phyloP scores from a whole-genome alignment of 2,797 vertebrate genomes.

The Telmatherina bonti region DNA sequence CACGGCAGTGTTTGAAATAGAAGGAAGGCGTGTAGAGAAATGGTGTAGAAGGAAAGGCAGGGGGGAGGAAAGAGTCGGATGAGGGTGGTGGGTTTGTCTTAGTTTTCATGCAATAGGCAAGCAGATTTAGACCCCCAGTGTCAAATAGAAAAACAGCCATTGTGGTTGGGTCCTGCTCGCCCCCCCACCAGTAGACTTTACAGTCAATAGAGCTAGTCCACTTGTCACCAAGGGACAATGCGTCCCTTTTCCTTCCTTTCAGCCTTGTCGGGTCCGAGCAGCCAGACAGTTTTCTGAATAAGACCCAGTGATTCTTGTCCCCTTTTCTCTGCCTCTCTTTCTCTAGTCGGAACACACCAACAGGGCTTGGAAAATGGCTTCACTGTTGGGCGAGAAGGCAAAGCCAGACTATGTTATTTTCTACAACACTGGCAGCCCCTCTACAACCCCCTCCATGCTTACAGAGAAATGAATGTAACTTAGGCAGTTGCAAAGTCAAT shows the following conservation, averaged over 20 bases:
- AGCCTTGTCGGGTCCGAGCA: conserved; percentile 79
- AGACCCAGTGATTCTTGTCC: conserved; percentile 82
- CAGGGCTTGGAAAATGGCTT: conserved; percentile 81
- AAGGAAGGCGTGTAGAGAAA: conserved; percentile 46
- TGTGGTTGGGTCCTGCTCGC: conserved; percentile 67
- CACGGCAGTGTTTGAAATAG: conserved; percentile 66
- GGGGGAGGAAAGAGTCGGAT: conserved; percentile 36
- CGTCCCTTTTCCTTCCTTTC: conserved; percentile 80
- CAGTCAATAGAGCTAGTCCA: conserved; percentile 88
- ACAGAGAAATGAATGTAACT: conserved; percentile 76
- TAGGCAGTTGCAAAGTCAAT: conserved; percentile 76
- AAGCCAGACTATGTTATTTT: conserved; percentile 76
- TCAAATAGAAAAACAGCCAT: conserved; percentile 85
- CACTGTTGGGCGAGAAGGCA: conserved; percentile 77
- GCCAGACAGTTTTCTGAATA: conserved; percentile 81
- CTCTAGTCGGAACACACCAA: conserved; percentile 78
- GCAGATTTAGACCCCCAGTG: conserved; percentile 83
- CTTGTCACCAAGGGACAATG: conserved; percentile 86
- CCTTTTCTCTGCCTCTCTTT: conserved; percentile 77
- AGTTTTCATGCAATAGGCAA: conserved; percentile 77
- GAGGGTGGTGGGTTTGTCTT: conserved; percentile 72
- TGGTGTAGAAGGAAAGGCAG: conserved; percentile 41
- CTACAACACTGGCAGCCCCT: conserved; percentile 56
- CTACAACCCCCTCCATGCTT: conserved; percentile 35
- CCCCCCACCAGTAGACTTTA: conserved; percentile 84